These are phyloP conservation scores for Pelvicachromis taeniatus DNA, from an alignment of 2,113 vertebrate species.

Conservation along the genomic window DNA sequence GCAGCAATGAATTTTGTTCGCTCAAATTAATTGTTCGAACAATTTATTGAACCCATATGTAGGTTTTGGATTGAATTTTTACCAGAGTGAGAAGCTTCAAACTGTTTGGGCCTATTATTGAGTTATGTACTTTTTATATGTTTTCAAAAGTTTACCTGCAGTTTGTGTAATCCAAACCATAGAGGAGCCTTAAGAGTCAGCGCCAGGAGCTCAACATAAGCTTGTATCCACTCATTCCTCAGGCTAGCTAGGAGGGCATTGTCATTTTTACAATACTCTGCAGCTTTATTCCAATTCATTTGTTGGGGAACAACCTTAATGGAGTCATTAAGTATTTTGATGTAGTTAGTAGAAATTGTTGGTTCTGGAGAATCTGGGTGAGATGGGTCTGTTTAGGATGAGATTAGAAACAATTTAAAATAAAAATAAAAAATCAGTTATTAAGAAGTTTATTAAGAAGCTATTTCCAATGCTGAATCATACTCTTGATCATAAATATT, in stretches of 20 bases:
- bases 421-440: not conserved
- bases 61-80: not conserved
- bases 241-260: slow-evolving; percentile 74
- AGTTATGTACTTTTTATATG: not conserved
- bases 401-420: not conserved
- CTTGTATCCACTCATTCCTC: slow-evolving; percentile 70
- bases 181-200: slow-evolving; percentile 63
- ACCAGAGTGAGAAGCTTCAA: not conserved
- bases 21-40: not conserved
- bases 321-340: slow-evolving; percentile 72
- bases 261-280: slow-evolving; percentile 59
- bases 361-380: slow-evolving; percentile 51
- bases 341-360: slow-evolving; percentile 28
- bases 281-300: slow-evolving; percentile 80
- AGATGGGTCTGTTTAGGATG: slow-evolving; percentile 62
- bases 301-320: slow-evolving; percentile 70
- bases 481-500: not conserved
- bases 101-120: not conserved
- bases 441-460: not conserved
- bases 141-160: slow-evolving; percentile 62
- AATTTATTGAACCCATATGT: not conserved
- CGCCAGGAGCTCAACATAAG: slow-evolving; percentile 71
- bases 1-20: too few relatives aligned
- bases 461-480: not conserved
- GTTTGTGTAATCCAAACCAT: slow-evolving; percentile 86